Conservation (phyloP, 92 coral and sea anemone genomes). For the Virgularia gustaviana region DNA sequence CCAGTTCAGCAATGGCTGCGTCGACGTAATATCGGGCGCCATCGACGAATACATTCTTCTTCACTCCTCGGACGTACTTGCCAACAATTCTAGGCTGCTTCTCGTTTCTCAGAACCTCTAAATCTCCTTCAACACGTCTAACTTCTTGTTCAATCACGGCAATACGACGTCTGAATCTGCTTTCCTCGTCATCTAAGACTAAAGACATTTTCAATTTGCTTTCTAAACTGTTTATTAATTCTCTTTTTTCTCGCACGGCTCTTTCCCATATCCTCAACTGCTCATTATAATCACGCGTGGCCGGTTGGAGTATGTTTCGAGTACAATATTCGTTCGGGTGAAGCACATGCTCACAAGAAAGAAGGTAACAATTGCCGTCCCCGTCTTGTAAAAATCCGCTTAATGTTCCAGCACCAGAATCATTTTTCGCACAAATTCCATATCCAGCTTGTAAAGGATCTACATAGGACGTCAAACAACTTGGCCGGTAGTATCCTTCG, state of each 20-base stretch:
- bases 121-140: neutral
- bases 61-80: slow-evolving; percentile 15
- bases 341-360: slow-evolving; percentile 43
- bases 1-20: slow-evolving; percentile 41
- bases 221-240: neutral
- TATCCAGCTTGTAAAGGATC: slow-evolving; percentile 10
- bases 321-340: neutral
- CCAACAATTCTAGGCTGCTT: slow-evolving; percentile 34
- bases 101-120: no score
- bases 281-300: no score
- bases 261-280: neutral
- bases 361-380: neutral
- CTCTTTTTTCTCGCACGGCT: neutral
- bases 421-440: slow-evolving; percentile 32
- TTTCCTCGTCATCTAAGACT: no score
- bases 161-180: no score
- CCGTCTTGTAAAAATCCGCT: slow-evolving; percentile 34
- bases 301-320: no score
- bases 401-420: slow-evolving; percentile 21
- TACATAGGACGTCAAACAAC: neutral
- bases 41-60: neutral
- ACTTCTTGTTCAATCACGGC: neutral
- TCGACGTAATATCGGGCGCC: no score
- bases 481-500: slow-evolving; percentile 29
- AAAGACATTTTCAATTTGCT: no score